A percentile compares a stretch with the other conserved stretches of the same genome.
Evolutionary conservation across 2,888 invertebrate genomes (phyloP).

Genomic region (Scaptomyza tumidula): DNA sequence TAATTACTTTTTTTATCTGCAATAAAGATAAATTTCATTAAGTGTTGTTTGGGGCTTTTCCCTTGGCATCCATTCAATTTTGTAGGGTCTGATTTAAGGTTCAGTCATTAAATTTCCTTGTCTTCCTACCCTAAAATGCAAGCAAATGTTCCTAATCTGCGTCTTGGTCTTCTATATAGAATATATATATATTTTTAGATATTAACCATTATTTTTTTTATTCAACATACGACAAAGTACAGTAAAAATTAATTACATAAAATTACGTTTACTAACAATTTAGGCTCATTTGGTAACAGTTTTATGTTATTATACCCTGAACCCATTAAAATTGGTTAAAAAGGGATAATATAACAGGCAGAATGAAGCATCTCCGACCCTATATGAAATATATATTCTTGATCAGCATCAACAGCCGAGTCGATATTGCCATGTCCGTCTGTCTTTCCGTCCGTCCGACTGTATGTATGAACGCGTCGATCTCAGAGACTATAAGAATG

Average conservation of each 20-base stretch:
- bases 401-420: no score
- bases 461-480: no score
- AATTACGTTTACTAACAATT: conserved; percentile 53
- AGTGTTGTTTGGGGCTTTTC: conserved; percentile 23
- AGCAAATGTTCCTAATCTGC: conserved; percentile 32
- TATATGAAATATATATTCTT: no score
- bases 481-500: no score
- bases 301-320: background rate
- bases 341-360: no score
- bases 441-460: no score
- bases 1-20: conserved; percentile 26
- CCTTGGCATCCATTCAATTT: conserved; percentile 21
- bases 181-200: conserved; percentile 1
- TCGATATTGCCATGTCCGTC: no score
- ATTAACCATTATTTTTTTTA: background rate
- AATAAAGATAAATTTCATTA: conserved; percentile 22
- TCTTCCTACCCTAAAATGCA: conserved; percentile 6
- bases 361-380: no score
- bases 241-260: conserved; percentile 39
- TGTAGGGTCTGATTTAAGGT: conserved; percentile 13
- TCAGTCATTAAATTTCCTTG: conserved; percentile 14
- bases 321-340: no score
- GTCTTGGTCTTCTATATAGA: conserved; percentile 27
- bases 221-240: conserved; percentile 43
- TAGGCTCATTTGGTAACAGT: conserved; percentile 36